Conservation (phyloP, 2,113 vertebrate species). For the Melanerpes formicivorus region DNA sequence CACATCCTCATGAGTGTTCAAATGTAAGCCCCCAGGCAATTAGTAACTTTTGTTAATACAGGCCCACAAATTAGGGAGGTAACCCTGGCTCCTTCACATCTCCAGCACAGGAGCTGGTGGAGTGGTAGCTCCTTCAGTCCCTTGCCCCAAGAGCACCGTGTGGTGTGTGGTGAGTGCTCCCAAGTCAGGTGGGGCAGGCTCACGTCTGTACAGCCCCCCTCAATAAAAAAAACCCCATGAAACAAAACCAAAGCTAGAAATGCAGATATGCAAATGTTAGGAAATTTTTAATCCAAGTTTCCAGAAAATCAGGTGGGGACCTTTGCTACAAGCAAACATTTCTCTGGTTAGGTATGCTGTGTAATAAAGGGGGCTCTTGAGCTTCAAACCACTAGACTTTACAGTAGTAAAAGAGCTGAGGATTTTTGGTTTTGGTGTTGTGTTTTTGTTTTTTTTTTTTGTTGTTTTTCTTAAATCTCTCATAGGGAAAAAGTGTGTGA, state of each 20-base stretch:
- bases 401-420: conserved; percentile 44
- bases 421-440: background rate
- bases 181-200: background rate
- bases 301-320: background rate
- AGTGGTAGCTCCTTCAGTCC: background rate
- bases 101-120: background rate
- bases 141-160: background rate
- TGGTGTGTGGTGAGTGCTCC: background rate
- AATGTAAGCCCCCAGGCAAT: background rate
- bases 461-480: background rate
- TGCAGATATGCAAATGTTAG: background rate
- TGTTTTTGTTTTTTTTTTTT: background rate
- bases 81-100: background rate
- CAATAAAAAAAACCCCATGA: background rate
- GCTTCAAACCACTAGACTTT: conserved; percentile 4
- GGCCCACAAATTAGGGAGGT: background rate
- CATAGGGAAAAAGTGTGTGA: background rate
- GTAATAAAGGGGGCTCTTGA: background rate
- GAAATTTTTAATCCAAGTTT: background rate
- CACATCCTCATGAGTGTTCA: background rate
- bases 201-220: background rate
- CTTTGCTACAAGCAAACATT: background rate
- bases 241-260: conserved; percentile 13
- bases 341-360: background rate
- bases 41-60: background rate